A percentile compares a stretch with the other conserved stretches of the same genome.
These are phyloP conservation scores for Papilio glaucus DNA, from an alignment of 1,140 invertebrate species.

Conservation along the genomic window DNA sequence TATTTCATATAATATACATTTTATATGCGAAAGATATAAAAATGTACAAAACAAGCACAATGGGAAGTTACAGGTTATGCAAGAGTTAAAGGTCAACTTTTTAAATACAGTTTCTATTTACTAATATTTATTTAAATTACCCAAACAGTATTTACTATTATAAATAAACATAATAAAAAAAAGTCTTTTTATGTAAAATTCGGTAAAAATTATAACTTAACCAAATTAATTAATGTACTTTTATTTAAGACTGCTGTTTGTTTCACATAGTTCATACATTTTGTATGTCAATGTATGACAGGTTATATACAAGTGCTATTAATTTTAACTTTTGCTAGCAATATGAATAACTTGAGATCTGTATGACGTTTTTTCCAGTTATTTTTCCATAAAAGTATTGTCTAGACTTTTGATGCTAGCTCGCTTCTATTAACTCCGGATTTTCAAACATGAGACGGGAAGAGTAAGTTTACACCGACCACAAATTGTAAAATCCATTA, in stretches of 20 bases:
- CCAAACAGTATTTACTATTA: not conserved
- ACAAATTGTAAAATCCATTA: no score
- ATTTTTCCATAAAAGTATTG: not conserved
- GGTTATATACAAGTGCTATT: not conserved
- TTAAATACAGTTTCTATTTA: not conserved
- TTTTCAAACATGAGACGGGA: no score
- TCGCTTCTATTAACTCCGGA: no score
- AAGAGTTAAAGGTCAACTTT: not conserved
- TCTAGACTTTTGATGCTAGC: not conserved
- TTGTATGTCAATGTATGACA: not conserved
- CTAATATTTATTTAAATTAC: not conserved
- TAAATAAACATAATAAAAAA: not conserved
- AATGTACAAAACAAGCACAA: not conserved
- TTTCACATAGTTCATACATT: not conserved
- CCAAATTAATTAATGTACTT: slow-evolving; percentile 14
- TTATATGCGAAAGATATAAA: no score
- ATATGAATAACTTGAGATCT: slow-evolving; percentile 13
- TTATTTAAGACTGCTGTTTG: not conserved
- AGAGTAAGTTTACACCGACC: no score
- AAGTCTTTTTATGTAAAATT: slow-evolving; percentile 20
- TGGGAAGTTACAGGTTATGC: not conserved
- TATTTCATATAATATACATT: not conserved
- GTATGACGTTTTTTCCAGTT: slow-evolving; percentile 12
- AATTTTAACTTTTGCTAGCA: not conserved
- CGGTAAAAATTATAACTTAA: slow-evolving; percentile 12